A percentile compares a stretch with the other conserved stretches of the same genome.
Evolutionary conservation across 30 jellyfish, hydroid and myxozoan genomes (phyloP).

Genomic region (Catostylus mosaicus): DNA sequence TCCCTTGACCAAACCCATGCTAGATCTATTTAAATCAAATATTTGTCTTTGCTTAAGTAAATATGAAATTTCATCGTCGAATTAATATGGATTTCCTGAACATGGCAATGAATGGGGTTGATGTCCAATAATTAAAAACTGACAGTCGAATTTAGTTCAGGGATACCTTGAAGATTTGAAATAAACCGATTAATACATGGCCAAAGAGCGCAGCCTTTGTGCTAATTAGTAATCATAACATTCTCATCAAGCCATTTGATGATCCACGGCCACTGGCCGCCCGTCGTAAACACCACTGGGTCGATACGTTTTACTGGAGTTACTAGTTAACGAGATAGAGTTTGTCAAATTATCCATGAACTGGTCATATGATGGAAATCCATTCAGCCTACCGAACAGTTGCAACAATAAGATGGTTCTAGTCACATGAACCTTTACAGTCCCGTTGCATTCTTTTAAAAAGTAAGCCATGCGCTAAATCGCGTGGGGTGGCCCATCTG

Average conservation of each 20-base stretch:
- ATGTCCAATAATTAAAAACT: conserved; percentile 4
- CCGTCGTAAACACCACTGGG: conserved; percentile 17
- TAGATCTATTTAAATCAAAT: conserved; percentile 9
- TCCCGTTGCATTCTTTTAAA: too few species aligned
- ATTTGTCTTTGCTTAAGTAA: conserved; percentile 12
- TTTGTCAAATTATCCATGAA: too few species aligned
- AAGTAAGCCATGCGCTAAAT: too few species aligned
- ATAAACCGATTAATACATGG: conserved; percentile 57
- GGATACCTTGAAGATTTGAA: conserved; percentile 22
- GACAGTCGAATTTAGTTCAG: not conserved
- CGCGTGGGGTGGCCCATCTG: too few species aligned
- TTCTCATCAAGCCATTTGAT: conserved; percentile 13
- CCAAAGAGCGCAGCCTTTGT: conserved; percentile 69
- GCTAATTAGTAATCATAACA: conserved; percentile 56
- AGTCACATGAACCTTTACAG: too few species aligned
- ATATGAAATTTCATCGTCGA: not conserved
- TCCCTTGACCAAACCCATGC: conserved; percentile 2
- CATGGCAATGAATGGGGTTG: conserved; percentile 20
- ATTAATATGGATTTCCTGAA: conserved; percentile 39
- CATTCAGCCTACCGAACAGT: too few species aligned
- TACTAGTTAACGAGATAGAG: too few species aligned
- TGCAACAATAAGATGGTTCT: too few species aligned
- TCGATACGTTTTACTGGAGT: not conserved
- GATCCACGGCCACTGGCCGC: conserved; percentile 33
- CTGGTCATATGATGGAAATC: too few species aligned